These are phyloP conservation scores for Eupsittula cactorum DNA, from an alignment of 2,113 vertebrate genomes.

Conservation along the genomic window DNA sequence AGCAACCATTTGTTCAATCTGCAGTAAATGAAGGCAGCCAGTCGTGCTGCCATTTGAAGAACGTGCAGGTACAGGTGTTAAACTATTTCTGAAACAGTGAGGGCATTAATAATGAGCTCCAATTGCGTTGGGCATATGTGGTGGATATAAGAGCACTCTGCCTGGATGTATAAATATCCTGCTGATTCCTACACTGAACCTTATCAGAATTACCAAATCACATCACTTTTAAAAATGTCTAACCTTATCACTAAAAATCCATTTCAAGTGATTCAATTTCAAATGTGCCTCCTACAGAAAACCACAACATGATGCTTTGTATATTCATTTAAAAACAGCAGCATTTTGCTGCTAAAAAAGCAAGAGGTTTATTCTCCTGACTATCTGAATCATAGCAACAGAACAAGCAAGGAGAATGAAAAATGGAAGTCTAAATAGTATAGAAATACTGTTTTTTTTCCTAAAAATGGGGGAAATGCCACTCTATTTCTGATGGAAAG, in stretches of 20 bases:
- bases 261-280: background rate
- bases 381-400: background rate
- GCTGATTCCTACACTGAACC: background rate
- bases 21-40: background rate
- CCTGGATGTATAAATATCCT: constrained; percentile 6
- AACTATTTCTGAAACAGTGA: constrained; percentile 9
- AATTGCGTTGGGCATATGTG: background rate
- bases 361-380: background rate
- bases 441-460: background rate
- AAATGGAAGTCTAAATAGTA: background rate
- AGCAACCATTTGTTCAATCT: background rate
- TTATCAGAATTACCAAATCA: background rate
- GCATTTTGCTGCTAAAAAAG: background rate
- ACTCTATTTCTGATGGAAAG: background rate
- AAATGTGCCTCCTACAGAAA: background rate
- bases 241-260: background rate
- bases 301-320: background rate
- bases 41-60: background rate
- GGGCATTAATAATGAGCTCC: constrained; percentile 37
- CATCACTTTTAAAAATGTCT: background rate
- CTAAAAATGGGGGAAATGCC: background rate
- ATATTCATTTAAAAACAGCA: background rate
- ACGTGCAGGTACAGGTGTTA: background rate
- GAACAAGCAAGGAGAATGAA: background rate
- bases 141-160: background rate